A percentile compares a stretch with the other conserved stretches of the same genome.
Conservation (phyloP, 2,888 invertebrate genomes). For the Calephelis perditalis region DNA sequence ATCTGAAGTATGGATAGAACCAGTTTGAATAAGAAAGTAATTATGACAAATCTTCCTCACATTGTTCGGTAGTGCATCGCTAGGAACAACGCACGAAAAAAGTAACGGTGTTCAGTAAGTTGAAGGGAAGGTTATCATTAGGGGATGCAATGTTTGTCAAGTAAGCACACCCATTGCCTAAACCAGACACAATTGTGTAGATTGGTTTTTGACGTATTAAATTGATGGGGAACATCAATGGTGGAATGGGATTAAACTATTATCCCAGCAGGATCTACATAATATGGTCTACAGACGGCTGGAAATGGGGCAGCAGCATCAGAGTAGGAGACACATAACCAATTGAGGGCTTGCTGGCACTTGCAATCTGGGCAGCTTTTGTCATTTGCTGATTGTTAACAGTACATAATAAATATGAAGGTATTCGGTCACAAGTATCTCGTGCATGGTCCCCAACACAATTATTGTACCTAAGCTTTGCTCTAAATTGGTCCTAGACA, state of each 20-base stretch:
- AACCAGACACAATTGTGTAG: neutral
- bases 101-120: neutral
- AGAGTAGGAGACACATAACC: neutral
- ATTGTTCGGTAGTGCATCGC: neutral
- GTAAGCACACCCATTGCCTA: neutral
- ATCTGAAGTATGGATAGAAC: neutral
- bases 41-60: neutral
- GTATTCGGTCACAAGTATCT: constrained; percentile 17
- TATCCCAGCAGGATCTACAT: too few relatives aligned
- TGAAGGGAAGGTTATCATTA: neutral
- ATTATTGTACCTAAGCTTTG: constrained; percentile 25
- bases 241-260: neutral
- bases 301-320: neutral
- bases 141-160: neutral
- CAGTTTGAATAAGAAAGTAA: neutral
- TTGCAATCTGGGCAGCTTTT: too few relatives aligned
- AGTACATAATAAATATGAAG: neutral
- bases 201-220: neutral
- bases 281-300: neutral
- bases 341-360: too few relatives aligned
- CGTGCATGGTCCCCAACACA: constrained; percentile 11
- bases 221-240: neutral
- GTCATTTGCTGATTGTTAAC: neutral
- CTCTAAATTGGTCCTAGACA: neutral
- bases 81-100: neutral